Percentiles rank a stretch among this genome's conserved stretches.
phyloP scores from a whole-genome alignment of 1,140 invertebrate genomes.

The Melanaphis sacchari region DNA sequence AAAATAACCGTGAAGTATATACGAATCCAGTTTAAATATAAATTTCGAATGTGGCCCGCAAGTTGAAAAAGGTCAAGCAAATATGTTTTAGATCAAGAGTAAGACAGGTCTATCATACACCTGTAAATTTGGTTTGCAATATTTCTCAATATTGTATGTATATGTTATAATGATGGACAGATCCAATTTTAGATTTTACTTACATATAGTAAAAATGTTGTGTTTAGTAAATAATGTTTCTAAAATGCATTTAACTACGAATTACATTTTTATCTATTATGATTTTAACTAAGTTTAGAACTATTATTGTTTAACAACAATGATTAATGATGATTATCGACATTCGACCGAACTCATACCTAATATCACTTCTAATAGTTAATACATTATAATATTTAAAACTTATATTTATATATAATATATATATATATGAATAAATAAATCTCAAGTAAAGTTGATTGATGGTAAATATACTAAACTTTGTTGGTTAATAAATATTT shows the following conservation, averaged over 20 bases:
- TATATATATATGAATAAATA: neutral
- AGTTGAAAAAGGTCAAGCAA: no score
- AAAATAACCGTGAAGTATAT: no score
- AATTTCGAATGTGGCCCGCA: no score
- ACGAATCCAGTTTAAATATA: no score
- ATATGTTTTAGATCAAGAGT: neutral
- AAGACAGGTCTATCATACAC: neutral
- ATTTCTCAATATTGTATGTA: neutral
- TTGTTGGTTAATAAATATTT: neutral
- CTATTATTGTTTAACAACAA: neutral
- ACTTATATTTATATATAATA: neutral
- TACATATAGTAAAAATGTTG: no score
- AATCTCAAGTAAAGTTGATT: neutral
- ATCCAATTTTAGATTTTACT: neutral
- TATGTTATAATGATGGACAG: neutral
- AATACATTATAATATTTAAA: neutral
- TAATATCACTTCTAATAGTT: neutral
- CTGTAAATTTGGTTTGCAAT: neutral
- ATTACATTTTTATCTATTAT: neutral
- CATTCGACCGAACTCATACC: no score
- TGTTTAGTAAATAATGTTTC: neutral
- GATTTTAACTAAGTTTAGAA: neutral
- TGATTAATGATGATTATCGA: neutral
- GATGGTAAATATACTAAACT: neutral
- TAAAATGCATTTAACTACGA: neutral